Evolutionary conservation across 2,888 invertebrate genomes (phyloP), one percentile per base, ranked within the genome.

Genomic region (Listrodromus nycthemerus): DNA sequence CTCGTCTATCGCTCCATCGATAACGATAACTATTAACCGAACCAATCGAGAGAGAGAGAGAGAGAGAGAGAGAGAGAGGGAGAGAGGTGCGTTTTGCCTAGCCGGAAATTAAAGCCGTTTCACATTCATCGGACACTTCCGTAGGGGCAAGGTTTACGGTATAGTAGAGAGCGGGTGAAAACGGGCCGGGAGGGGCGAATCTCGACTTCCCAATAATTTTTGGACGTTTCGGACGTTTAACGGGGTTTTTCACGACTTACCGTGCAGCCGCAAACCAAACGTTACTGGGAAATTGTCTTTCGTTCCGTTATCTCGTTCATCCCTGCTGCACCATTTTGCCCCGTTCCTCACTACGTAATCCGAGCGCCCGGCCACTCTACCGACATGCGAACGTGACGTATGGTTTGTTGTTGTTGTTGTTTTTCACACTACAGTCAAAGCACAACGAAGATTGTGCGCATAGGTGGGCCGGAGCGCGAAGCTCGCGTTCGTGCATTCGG

Each of bases 21-120:
- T 21, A 58, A 41, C 10, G 27, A 27, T 48, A 63, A 74, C 21
- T 48, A 74, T 33, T 48, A 48, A n/a, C n/a, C n/a, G 16, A 30
- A 27, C 1, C 24, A 7, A 61, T n/a, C n/a, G n/a, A n/a, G n/a
- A n/a, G n/a, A n/a, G n/a, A n/a, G 33, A 55, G 30, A n/a, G 30
- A n/a, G 61, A 61, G n/a, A 27, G n/a, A n/a, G n/a, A 10, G 55
- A 21, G 55, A 16, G 21, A 6, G 13, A 24, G 63, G 55, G 37
- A n/a, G n/a, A n/a, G n/a, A n/a, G n/a, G n/a, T n/a, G 30, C 65
- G 76, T 80, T 48, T 73, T 67, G 76, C 71, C 80, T 66, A 77
- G 74, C 74, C 84, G 83, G 77, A 84, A 81, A 81, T 84, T 84
- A 81, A 80, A 71, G 69, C 73, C 55, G 81, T 81, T 84, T 77